Base-by-base conservation (phyloP, 1,140 invertebrate species). In the Megalopta genalis region DNA sequence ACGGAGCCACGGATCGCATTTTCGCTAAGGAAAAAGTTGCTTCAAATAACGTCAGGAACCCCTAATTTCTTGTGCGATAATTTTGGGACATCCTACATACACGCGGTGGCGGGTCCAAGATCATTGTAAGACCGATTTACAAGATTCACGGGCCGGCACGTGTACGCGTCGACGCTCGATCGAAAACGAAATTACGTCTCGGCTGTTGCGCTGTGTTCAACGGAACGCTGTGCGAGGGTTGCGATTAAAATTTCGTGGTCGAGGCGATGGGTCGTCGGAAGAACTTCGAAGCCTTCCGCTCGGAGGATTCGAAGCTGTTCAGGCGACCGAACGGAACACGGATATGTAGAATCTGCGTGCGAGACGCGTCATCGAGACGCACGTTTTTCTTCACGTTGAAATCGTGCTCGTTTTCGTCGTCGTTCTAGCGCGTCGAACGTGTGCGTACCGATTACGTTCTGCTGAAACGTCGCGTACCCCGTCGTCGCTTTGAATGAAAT, bases 291-390 rank as follows among this genome's bases (percentile, higher is more conserved):
- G 10, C 10, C 0, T 46, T 46, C 0, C 2, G 14, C 42, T 12
- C 32, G 32, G 4, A 12, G 14, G 14, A 9, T 12, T 12, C 42
- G 10, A 46, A 46, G 42, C 14, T 46, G 9, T 14, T 46, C 42
- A 9, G 42, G 14, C 42, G 9, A 46, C 42, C 42, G 79, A 80
- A 88, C 39, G 74, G 82, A 82, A 81, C 32, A 74, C 59, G 73
- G 87, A 88, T 88, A 88, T 88, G 87, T 88, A 80, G 71, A 79
- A 86, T 80, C 64, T 87, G 80, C 77, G 70, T 62, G 25, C 67
- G 85, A 74, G 42, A 63, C 69, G 64, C 57, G 54, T 82, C 66
- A 69, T 14, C n/a, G 37, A 52, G 65, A 87, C 71, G 23, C 80
- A 60, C 78, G 79, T 77, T 74, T 14, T 66, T 9, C 77, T 46